A percentile compares a stretch with the other conserved stretches of the same genome.
Conservation (phyloP, 1,140 invertebrate genomes). For the Drosophila teissieri region DNA sequence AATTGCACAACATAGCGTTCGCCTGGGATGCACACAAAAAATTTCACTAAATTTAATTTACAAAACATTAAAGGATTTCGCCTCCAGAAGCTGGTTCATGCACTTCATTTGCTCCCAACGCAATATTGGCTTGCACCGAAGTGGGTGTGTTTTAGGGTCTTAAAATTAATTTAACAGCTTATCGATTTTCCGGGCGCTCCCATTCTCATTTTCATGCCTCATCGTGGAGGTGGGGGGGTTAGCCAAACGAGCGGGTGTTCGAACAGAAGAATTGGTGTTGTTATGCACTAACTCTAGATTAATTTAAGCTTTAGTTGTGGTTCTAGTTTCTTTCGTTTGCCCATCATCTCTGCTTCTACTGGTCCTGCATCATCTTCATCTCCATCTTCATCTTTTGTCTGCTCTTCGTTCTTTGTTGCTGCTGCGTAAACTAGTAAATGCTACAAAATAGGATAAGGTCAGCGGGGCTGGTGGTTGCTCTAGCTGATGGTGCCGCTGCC, state of each 20-base stretch:
- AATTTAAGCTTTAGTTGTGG: constrained; percentile 39
- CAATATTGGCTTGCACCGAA: neutral
- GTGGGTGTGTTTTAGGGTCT: constrained; percentile 25
- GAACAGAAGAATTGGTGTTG: constrained; percentile 4
- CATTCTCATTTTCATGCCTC: neutral
- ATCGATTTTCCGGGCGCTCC: constrained; percentile 10
- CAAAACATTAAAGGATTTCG: constrained; percentile 41
- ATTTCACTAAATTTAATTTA: constrained; percentile 43
- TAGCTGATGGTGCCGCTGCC: neutral
- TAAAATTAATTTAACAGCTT: constrained; percentile 69
- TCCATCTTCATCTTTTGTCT: constrained; percentile 5
- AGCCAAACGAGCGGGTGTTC: neutral
- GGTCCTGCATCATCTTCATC: constrained; percentile 1
- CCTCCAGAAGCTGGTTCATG: constrained; percentile 14
- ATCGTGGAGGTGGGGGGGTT: constrained; percentile 1
- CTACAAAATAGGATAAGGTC: constrained; percentile 47
- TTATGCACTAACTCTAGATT: constrained; percentile 35
- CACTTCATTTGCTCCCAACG: neutral
- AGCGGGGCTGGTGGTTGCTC: neutral
- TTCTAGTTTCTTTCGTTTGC: constrained; percentile 32
- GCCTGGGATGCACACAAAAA: constrained; percentile 13
- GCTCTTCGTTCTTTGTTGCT: constrained; percentile 28
- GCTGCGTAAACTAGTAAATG: constrained; percentile 68
- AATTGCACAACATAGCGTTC: neutral
- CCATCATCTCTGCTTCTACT: constrained; percentile 8